These are phyloP conservation scores for Lacanobia wlatinum DNA, from an alignment of 2,888 invertebrate species.

Conservation along the genomic window DNA sequence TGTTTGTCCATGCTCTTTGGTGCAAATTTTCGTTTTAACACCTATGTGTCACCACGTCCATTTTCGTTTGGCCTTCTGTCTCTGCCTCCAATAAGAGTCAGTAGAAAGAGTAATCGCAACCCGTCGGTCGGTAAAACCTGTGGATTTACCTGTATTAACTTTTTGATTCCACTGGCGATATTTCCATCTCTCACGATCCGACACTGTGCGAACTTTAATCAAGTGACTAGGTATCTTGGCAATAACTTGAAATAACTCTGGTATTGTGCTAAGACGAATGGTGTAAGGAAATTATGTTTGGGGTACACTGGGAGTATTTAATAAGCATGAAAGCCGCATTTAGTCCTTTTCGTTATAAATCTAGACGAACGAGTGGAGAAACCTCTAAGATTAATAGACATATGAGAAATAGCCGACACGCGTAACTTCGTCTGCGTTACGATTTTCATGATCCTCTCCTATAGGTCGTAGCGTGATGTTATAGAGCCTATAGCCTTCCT, in stretches of 20 bases:
- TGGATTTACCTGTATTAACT: conserved; percentile 56
- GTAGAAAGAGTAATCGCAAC: conserved; percentile 37
- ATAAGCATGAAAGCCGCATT: no score
- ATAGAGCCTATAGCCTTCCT: no score
- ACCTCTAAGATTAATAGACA: no score
- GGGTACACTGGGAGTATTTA: conserved; percentile 3
- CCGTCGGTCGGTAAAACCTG: conserved; percentile 27
- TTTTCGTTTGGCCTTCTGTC: conserved; percentile 9
- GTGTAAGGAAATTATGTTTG: neutral
- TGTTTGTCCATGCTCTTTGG: no score
- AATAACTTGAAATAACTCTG: conserved; percentile 22
- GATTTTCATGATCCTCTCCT: no score
- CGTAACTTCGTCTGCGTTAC: no score
- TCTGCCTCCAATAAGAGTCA: neutral
- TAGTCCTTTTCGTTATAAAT: no score
- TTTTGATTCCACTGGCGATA: conserved; percentile 49
- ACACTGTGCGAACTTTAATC: conserved; percentile 45
- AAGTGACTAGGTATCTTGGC: conserved; percentile 17
- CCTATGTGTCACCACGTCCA: no score
- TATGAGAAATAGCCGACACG: no score
- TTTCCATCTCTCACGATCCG: conserved; percentile 39
- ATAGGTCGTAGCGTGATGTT: no score
- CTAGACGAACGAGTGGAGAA: no score
- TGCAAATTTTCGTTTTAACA: neutral
- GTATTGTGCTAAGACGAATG: conserved; percentile 11